Evolutionary conservation across 2,113 vertebrate genomes (phyloP).

Genomic region (Sturnus vulgaris): DNA sequence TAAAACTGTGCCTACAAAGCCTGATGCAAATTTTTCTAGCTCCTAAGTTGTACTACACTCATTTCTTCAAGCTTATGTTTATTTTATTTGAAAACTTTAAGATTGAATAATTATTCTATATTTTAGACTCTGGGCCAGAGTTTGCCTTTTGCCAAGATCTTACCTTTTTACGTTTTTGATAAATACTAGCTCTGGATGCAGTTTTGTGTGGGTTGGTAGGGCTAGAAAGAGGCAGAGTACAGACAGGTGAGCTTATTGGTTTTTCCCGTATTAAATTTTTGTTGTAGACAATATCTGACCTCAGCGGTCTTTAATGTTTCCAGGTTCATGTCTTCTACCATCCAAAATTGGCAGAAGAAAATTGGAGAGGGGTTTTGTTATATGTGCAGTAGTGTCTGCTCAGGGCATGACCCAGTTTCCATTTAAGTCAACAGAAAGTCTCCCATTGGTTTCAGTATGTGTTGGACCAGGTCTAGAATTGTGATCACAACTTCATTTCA

Average conservation of each 20-base stretch:
- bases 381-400: neutral
- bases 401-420: neutral
- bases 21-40: neutral
- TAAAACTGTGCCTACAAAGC: neutral
- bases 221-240: neutral
- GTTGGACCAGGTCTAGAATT: neutral
- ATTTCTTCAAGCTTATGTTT: neutral
- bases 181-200: neutral
- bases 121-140: neutral
- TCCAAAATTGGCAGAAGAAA: neutral
- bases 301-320: neutral
- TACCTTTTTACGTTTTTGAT: neutral
- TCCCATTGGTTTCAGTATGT: neutral
- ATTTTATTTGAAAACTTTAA: neutral
- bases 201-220: neutral
- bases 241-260: neutral
- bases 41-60: neutral
- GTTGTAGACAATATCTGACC: neutral
- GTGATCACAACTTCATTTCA: neutral
- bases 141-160: neutral
- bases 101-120: neutral
- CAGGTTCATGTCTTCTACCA: neutral
- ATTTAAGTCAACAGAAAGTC: neutral
- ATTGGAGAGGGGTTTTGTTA: neutral
- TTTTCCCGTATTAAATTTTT: neutral